Percentiles rank a stretch among this genome's conserved stretches.
Evolutionary conservation across 2,113 vertebrate genomes (phyloP).

Genomic region (Triplophysa siluroides): DNA sequence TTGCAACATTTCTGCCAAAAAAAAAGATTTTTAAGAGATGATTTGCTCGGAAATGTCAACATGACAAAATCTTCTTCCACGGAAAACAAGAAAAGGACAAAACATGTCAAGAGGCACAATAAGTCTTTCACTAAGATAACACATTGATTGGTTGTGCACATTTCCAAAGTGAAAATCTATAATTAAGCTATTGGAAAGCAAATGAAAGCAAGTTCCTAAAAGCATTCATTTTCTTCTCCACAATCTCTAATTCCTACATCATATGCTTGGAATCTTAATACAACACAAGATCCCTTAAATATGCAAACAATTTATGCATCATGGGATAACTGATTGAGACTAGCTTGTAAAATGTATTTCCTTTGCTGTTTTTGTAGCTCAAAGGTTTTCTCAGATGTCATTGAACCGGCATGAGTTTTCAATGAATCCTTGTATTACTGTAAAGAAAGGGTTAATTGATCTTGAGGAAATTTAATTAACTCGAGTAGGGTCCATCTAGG

Average conservation of each 20-base stretch:
- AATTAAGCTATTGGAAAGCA: too few species aligned
- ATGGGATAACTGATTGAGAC: neutral
- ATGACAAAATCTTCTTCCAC: neutral
- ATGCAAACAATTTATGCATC: neutral
- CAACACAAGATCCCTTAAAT: neutral
- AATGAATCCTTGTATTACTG: slow-evolving; percentile 2
- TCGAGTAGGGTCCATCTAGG: slow-evolving; percentile 20
- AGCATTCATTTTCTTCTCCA: too few species aligned
- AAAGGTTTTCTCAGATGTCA: neutral
- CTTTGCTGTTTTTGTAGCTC: neutral
- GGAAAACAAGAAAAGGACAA: too few species aligned
- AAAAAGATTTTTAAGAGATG: too few species aligned
- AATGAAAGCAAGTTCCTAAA: too few species aligned
- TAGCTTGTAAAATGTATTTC: neutral
- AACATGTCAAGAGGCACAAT: too few species aligned
- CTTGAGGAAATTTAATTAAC: slow-evolving; percentile 37
- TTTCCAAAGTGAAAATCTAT: too few species aligned
- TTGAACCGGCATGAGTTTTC: neutral
- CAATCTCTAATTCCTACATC: neutral
- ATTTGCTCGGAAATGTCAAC: neutral
- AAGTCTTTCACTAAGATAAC: too few species aligned
- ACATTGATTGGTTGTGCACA: too few species aligned
- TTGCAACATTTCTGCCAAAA: too few species aligned
- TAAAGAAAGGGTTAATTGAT: slow-evolving; percentile 22
- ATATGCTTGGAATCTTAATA: neutral